Conservation (phyloP, 2,888 invertebrate species). For the Eulithis prunata region DNA sequence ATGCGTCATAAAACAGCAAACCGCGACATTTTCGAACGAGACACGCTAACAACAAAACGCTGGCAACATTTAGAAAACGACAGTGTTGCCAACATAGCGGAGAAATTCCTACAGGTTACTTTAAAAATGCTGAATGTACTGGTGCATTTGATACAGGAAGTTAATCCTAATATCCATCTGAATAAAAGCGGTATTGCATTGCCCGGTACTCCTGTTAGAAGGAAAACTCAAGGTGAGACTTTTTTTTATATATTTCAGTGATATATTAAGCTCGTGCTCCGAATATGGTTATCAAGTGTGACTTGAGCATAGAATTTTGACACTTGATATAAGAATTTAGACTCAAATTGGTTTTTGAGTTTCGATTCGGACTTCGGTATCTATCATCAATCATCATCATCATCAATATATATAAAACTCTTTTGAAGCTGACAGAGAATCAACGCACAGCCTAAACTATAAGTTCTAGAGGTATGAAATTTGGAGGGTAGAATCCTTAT, state of each 20-base stretch:
- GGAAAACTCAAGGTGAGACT: slow-evolving; percentile 71
- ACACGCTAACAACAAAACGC: slow-evolving; percentile 64
- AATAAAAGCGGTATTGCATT: slow-evolving; percentile 79
- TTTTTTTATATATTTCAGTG: background rate
- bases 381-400: too few relatives aligned
- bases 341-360: too few relatives aligned
- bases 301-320: too few relatives aligned
- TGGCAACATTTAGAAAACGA: slow-evolving; percentile 74
- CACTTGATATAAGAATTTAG: too few relatives aligned
- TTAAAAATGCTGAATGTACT: slow-evolving; percentile 89
- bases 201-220: slow-evolving; percentile 83
- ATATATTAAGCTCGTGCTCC: too few relatives aligned
- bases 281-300: too few relatives aligned
- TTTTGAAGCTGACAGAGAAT: too few relatives aligned
- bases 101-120: slow-evolving; percentile 87
- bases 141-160: slow-evolving; percentile 90
- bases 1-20: slow-evolving; percentile 69
- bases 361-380: too few relatives aligned
- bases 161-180: slow-evolving; percentile 80
- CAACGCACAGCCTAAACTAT: too few relatives aligned
- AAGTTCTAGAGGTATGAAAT: too few relatives aligned
- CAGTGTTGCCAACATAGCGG: slow-evolving; percentile 81
- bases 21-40: slow-evolving; percentile 71
- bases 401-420: too few relatives aligned
- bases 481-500: too few relatives aligned